A percentile compares a stretch with the other conserved stretches of the same genome.
phyloP scores from a whole-genome alignment of 2,888 invertebrate genomes.

The Panopea generosa region DNA sequence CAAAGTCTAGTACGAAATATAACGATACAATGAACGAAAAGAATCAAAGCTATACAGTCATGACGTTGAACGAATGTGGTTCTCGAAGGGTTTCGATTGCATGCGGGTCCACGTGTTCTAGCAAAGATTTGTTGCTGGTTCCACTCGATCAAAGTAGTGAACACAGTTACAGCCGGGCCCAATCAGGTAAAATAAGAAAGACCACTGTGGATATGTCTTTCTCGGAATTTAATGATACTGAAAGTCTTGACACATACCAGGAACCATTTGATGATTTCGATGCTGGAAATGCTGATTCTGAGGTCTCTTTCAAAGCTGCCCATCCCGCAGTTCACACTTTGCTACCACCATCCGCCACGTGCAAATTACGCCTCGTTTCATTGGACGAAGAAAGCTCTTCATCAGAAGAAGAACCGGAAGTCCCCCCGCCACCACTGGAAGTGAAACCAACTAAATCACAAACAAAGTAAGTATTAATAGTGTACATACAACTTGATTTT shows the following conservation, averaged over 20 bases:
- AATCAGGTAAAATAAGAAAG: neutral
- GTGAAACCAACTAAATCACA: conserved; percentile 35
- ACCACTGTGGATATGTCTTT: conserved; percentile 16
- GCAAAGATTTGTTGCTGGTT: conserved; percentile 44
- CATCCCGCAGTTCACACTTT: conserved; percentile 1
- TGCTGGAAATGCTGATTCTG: neutral
- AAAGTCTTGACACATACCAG: conserved; percentile 16
- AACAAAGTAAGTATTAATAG: conserved; percentile 15
- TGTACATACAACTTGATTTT: no score
- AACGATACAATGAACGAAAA: conserved; percentile 66
- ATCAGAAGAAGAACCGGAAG: conserved; percentile 43
- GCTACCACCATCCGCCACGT: conserved; percentile 36
- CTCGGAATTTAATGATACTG: conserved; percentile 26
- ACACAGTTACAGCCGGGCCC: conserved; percentile 1
- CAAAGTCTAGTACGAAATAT: conserved; percentile 42
- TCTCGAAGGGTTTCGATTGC: conserved; percentile 26
- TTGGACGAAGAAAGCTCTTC: conserved; percentile 56
- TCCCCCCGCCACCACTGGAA: conserved; percentile 16
- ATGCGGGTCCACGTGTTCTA: conserved; percentile 18
- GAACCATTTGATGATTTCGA: conserved; percentile 49
- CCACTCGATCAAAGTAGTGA: conserved; percentile 42
- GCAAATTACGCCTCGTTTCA: conserved; percentile 45
- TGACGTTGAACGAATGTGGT: conserved; percentile 23
- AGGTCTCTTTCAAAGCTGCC: no score
- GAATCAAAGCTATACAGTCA: conserved; percentile 65